Conservation (phyloP, 2,888 invertebrate genomes). For the Aphodius sticticus region DNA sequence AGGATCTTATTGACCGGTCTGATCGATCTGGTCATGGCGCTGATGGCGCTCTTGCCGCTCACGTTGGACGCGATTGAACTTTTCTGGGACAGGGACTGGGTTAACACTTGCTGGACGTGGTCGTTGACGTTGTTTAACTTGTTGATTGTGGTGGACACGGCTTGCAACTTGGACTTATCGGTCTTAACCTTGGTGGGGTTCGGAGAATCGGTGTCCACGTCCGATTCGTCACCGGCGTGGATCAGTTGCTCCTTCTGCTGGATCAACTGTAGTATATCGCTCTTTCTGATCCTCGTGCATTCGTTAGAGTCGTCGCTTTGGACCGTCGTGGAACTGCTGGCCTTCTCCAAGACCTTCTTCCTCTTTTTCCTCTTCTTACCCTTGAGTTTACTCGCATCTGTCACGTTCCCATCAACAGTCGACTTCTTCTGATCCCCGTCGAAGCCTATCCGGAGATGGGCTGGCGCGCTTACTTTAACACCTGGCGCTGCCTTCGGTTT, state of each 20-base stretch:
- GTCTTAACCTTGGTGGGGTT: not conserved
- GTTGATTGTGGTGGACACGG: conserved; percentile 27
- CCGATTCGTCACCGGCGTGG: conserved; percentile 29
- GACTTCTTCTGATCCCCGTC: not conserved
- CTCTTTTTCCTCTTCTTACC: conserved; percentile 5
- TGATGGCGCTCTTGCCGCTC: not conserved
- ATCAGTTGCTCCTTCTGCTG: not conserved
- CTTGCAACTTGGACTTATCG: not conserved
- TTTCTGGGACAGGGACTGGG: not conserved
- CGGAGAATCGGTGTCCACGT: conserved; percentile 18
- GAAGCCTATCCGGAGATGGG: not conserved
- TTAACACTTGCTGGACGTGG: conserved; percentile 14
- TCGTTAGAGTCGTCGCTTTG: conserved; percentile 16
- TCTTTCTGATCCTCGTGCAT: not conserved
- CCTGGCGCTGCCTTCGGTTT: not conserved
- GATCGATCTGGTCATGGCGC: not conserved
- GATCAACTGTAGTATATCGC: not conserved
- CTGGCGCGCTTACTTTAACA: not conserved
- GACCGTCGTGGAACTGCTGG: conserved; percentile 23
- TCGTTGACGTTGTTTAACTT: conserved; percentile 28
- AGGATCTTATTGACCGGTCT: not conserved
- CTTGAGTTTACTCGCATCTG: not conserved
- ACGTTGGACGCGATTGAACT: not conserved
- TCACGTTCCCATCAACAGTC: not conserved
- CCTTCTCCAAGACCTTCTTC: conserved; percentile 16